Conservation (phyloP, 2,797 vertebrate species). For the Thamnophis elegans region DNA sequence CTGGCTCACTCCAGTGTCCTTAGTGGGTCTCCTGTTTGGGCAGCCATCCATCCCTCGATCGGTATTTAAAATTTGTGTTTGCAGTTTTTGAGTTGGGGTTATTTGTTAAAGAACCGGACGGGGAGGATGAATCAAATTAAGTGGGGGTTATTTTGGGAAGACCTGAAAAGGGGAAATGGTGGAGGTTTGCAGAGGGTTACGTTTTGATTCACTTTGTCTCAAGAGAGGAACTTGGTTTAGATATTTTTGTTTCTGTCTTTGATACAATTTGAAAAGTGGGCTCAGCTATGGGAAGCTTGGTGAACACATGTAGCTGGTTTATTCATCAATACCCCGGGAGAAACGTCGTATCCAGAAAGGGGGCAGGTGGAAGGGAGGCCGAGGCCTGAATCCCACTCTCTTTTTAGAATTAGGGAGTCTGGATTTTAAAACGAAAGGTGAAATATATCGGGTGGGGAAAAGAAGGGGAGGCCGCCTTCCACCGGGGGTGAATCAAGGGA, state of each 20-base stretch:
- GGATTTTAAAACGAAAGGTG: not conserved
- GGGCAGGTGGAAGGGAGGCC: not conserved
- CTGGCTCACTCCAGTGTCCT: not conserved
- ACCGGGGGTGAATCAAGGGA: rapidly evolving
- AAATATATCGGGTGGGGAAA: not conserved
- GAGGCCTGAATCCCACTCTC: rapidly evolving
- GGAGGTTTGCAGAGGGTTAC: not conserved
- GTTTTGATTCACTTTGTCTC: not conserved
- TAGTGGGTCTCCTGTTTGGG: not conserved
- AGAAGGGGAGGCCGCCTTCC: rapidly evolving
- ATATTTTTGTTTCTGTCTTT: not conserved
- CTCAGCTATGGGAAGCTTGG: not conserved
- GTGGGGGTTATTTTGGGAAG: not conserved
- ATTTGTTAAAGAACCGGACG: not conserved
- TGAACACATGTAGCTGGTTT: not conserved
- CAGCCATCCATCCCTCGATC: not conserved
- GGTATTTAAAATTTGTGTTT: not conserved
- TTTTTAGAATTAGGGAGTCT: not conserved
- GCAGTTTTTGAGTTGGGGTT: not conserved
- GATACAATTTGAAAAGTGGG: not conserved
- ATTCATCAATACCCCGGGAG: not conserved
- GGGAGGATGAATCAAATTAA: not conserved
- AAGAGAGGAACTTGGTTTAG: too few relatives aligned
- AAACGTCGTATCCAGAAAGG: not conserved
- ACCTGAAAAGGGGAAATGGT: not conserved